Evolutionary conservation across 2,797 vertebrate genomes (phyloP), one percentile per base, ranked within the genome.

Genomic region (Austrolebias charrua): DNA sequence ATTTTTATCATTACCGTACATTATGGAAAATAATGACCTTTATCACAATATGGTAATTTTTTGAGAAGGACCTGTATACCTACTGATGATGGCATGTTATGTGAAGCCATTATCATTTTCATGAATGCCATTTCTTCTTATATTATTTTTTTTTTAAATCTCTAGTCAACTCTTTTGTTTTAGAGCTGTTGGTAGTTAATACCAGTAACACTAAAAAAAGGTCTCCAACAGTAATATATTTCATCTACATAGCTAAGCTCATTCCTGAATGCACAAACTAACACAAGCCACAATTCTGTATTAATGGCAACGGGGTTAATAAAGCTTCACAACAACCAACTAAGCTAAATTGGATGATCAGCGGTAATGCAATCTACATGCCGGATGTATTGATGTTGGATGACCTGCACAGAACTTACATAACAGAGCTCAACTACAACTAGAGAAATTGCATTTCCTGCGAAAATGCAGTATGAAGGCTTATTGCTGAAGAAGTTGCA

Each of bases 211-310:
- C 15, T 44, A 43, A 33, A 69, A 69, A 73, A 66, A 67, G 71
- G 69, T 47, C 61, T 65, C 3, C 5, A 24, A 51, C 54, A 48
- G 33, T 60, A 58, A 16, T 16, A 50, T 61, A 75, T 75, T 63
- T 66, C 55, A 62, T 60, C 60, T 19, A 60, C 54, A 72, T 45
- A 67, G 62, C 57, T 83, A 63, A 69, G 63, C n/a, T 57, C 29
- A 63, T 80, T 78, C 68, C 70, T 76, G 63, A 63, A 48, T 15
- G 65, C 46, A 71, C 40, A 53, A 40, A 52, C 66, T 62, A 81
- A 86, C 59, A 18, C 45, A 79, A 85, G 69, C 60, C 29, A 46
- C 49, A 44, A 6, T 56, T 40, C 31, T 68, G 62, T 40, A 53
- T 63, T 54, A 60, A 18, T 51, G 44, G 43, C 49, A 46, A 5